These are phyloP conservation scores for Planiliza haematocheilus DNA, from an alignment of 2,113 vertebrate species.

Conservation along the genomic window DNA sequence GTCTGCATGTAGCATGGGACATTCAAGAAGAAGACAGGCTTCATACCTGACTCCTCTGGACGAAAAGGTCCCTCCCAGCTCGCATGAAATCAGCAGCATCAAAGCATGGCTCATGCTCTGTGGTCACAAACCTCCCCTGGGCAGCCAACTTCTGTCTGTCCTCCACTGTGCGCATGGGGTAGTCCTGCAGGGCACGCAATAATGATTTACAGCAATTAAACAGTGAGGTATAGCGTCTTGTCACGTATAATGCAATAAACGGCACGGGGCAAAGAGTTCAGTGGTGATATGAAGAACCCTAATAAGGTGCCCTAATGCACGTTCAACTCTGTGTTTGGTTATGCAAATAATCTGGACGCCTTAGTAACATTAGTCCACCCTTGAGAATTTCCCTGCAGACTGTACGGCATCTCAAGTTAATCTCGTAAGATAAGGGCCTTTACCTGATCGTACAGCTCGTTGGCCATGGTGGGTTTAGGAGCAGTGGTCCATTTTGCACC, in stretches of 20 bases:
- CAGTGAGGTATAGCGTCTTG: neutral
- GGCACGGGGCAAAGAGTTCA: neutral
- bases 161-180: slow-evolving; percentile 93
- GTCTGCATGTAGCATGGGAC: neutral
- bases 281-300: slow-evolving; percentile 3
- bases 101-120: slow-evolving; percentile 97
- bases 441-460: slow-evolving; percentile 96
- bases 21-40: neutral
- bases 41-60: slow-evolving; percentile 96
- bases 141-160: slow-evolving; percentile 95
- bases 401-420: neutral
- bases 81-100: slow-evolving; percentile 99
- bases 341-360: neutral
- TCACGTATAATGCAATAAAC: neutral
- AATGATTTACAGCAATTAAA: neutral
- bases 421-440: slow-evolving; percentile 4
- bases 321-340: neutral
- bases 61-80: slow-evolving; percentile 96
- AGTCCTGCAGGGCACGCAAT: slow-evolving; percentile 83
- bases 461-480: slow-evolving; percentile 96
- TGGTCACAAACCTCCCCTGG: slow-evolving; percentile 98
- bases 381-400: neutral
- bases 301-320: neutral
- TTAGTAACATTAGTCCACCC: too few relatives aligned
- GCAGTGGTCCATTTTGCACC: slow-evolving; percentile 99